These are phyloP conservation scores for Microhierax caerulescens DNA, from an alignment of 2,797 vertebrate species.

Conservation along the genomic window DNA sequence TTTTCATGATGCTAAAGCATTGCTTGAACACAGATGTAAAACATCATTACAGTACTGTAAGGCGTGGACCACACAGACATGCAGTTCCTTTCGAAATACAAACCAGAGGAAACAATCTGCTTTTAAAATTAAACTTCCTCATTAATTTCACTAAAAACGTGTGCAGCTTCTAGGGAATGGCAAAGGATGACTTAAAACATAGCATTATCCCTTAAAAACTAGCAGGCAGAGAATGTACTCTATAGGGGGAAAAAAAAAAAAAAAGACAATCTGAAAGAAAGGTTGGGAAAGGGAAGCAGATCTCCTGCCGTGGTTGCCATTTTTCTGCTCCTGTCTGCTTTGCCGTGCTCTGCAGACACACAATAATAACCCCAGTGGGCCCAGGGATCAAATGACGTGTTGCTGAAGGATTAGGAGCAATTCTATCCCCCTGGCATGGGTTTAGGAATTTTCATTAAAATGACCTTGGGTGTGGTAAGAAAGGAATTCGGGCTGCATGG, in stretches of 20 bases:
- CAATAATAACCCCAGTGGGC: slow-evolving; percentile 75
- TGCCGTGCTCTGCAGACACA: slow-evolving; percentile 66
- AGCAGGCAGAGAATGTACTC: background rate
- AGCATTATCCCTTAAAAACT: background rate
- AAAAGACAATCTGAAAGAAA: background rate
- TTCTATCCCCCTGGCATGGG: slow-evolving; percentile 86
- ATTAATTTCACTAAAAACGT: background rate
- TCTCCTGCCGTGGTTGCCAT: slow-evolving; percentile 37
- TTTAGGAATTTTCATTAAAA: slow-evolving; percentile 94
- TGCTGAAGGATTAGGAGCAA: slow-evolving; percentile 89
- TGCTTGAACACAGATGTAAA: slow-evolving; percentile 16
- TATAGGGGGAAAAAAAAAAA: background rate
- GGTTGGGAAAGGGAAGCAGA: background rate
- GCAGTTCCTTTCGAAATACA: slow-evolving; percentile 2
- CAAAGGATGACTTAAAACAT: background rate
- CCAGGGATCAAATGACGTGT: slow-evolving; percentile 82
- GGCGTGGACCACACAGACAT: slow-evolving; percentile 51
- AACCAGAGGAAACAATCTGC: slow-evolving; percentile 13
- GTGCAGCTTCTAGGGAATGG: background rate
- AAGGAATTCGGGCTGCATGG: slow-evolving; percentile 78
- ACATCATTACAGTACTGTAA: background rate
- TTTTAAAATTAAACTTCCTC: slow-evolving; percentile 23
- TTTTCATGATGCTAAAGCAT: slow-evolving; percentile 20
- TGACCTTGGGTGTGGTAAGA: slow-evolving; percentile 90
- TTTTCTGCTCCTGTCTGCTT: slow-evolving; percentile 60